Percentiles rank a stretch among this genome's conserved stretches.
phyloP scores from a whole-genome alignment of 2,113 vertebrate species.

The Pseudorhombus dupliciocellatus region DNA sequence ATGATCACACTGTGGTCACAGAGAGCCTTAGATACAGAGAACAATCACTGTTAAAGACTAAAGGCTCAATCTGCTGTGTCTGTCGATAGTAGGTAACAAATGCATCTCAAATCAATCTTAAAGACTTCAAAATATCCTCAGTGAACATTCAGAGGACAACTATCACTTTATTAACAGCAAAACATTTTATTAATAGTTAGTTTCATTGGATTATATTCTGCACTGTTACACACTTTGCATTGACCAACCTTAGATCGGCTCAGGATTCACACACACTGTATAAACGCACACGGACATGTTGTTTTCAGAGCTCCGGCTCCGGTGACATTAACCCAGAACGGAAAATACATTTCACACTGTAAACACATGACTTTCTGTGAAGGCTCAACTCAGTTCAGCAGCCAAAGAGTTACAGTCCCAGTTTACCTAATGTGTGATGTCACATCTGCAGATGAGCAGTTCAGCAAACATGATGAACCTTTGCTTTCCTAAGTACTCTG shows the following conservation, averaged over 20 bases:
- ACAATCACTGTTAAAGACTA: background rate
- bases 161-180: too few species aligned
- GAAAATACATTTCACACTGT: background rate
- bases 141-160: too few species aligned
- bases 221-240: too few species aligned
- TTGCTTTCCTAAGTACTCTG: constrained; percentile 46
- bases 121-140: too few species aligned
- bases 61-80: background rate
- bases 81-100: too few species aligned
- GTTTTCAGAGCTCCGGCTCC: background rate
- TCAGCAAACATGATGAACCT: constrained; percentile 36
- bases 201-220: too few species aligned
- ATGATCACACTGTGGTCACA: constrained; percentile 12
- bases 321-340: background rate
- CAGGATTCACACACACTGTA: background rate
- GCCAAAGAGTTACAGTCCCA: constrained; percentile 28
- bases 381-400: constrained; percentile 15
- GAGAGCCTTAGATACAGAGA: background rate
- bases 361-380: background rate
- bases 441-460: constrained; percentile 18
- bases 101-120: too few species aligned
- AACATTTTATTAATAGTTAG: too few species aligned
- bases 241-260: background rate
- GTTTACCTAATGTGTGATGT: constrained; percentile 39
- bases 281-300: background rate